A percentile compares a stretch with the other conserved stretches of the same genome.
These are phyloP conservation scores for Chaetops frenatus DNA, from an alignment of 2,113 vertebrate genomes.

Conservation along the genomic window DNA sequence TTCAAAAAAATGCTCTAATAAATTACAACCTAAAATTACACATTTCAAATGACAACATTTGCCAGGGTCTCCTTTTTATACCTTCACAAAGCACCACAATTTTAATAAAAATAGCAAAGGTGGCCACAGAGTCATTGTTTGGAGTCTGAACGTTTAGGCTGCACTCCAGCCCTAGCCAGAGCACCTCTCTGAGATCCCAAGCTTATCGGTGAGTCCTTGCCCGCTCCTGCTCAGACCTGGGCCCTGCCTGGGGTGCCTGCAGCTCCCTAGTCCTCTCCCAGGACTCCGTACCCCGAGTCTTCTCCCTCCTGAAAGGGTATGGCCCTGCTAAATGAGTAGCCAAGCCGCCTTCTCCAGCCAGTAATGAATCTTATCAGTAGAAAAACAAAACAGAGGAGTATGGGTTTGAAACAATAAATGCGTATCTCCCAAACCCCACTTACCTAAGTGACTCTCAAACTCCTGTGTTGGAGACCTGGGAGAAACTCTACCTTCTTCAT, in stretches of 20 bases:
- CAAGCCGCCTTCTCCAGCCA: not conserved
- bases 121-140: not conserved
- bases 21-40: not conserved
- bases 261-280: not conserved
- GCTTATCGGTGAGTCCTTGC: fast-evolving
- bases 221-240: not conserved
- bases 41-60: not conserved
- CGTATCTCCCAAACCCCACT: not conserved
- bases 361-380: not conserved
- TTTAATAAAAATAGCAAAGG: not conserved
- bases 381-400: not conserved
- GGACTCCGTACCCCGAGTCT: fast-evolving
- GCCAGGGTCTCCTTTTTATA: not conserved
- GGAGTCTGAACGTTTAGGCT: not conserved
- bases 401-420: not conserved
- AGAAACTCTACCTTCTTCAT: not conserved
- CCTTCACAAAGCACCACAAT: not conserved
- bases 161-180: not conserved
- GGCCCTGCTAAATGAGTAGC: not conserved
- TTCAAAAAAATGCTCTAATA: not conserved
- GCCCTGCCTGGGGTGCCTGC: fast-evolving
- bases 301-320: not conserved
- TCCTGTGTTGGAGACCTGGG: not conserved
- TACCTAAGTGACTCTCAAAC: not conserved
- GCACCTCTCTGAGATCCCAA: not conserved